A percentile compares a stretch with the other conserved stretches of the same genome.
These are phyloP conservation scores for Nettapus auritus DNA, from an alignment of 2,113 vertebrate genomes.

Conservation along the genomic window DNA sequence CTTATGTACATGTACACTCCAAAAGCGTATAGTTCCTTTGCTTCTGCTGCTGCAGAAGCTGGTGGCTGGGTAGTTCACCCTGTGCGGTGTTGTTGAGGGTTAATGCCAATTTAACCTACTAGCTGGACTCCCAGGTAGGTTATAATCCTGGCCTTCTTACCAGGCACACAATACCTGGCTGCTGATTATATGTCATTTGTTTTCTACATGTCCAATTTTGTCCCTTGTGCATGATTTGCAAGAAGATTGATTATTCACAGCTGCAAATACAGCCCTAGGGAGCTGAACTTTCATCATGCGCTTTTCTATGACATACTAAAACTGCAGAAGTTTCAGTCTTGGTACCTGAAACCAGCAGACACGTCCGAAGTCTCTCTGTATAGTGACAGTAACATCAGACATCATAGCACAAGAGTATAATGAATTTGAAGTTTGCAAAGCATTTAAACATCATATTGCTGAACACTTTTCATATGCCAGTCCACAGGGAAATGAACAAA, in stretches of 20 bases:
- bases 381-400: not conserved
- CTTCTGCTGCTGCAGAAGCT: not conserved
- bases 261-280: not conserved
- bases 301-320: not conserved
- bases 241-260: not conserved
- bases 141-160: not conserved
- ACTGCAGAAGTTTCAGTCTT: not conserved
- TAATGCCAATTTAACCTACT: not conserved
- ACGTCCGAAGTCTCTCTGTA: not conserved
- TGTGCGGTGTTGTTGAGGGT: not conserved
- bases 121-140: not conserved
- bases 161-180: not conserved
- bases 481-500: not conserved
- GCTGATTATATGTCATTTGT: not conserved
- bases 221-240: not conserved
- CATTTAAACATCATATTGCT: not conserved
- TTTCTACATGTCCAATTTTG: not conserved
- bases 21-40: not conserved
- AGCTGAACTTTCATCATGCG: not conserved
- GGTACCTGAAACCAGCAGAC: not conserved
- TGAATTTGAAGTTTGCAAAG: not conserved
- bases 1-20: not conserved
- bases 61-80: not conserved
- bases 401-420: not conserved
- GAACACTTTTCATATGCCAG: rapidly evolving